Base-by-base conservation (phyloP, 1,140 invertebrate genomes). In the Zophobas atratus region DNA sequence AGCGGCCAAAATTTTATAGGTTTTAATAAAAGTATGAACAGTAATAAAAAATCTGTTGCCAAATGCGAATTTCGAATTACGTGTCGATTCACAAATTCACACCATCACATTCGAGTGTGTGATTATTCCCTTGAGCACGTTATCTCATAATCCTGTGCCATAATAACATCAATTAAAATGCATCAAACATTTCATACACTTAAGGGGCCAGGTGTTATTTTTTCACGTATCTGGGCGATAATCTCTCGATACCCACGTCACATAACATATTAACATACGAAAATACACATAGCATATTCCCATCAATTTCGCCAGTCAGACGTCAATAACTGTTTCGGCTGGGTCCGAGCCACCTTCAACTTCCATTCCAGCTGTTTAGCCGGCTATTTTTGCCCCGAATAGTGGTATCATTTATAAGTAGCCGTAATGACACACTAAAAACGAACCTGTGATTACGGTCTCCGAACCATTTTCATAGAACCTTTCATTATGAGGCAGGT, bases 361-460 rank as follows among this genome's bases (percentile, higher is more conserved):
- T 20, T 20, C 20, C 8, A 34, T 33, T 55, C 53, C 60, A 67
- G 60, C 60, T 67, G 60, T 67, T 51, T 57, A 35, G 33, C 35
- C 8, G 3, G 55, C 38, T 67, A 67, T 67, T 67, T 60, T 67
- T 67, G 43, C 4, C 5, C 6, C 60, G 20, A 43, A 67, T 73
- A 79, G 71, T 55, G 49, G 57, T 79, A 63, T 79, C 75, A 79
- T 79, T 79, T 76, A 67, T 75, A 76, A 79, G 78, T 79, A 79
- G 78, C 78, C 39, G 46, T 77, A 79, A 79, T 79, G 77, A 79
- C 77, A 79, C 77, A 41, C 72, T 35, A 35, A 43, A 49, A 39
- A 51, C n/a, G 41, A 76, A 75, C 63, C 38, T 67, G 60, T 79
- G 63, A 79, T 79, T 79, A 79, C 43, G 49, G 63, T 60, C 57